Evolutionary conservation across 1,140 invertebrate genomes (phyloP), one percentile per base, ranked within the genome.

Genomic region (Aphelinus atriplicis): DNA sequence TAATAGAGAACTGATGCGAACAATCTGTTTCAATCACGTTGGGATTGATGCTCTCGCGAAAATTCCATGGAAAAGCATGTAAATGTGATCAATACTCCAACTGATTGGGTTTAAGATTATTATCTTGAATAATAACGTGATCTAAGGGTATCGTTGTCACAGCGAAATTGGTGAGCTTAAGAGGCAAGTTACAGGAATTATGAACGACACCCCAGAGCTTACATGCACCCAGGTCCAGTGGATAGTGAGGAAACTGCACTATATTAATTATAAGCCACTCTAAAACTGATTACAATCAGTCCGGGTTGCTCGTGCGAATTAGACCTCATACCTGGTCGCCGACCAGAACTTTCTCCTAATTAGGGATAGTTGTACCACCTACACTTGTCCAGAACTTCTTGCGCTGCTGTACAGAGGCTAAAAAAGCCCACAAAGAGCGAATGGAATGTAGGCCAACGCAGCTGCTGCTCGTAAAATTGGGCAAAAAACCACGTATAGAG

Each of bases 211-310:
- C 9, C 43, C 2, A 26, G 53, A 46, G 53, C 56, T 67, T 46
- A 67, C 67, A 45, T 50, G 9, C 47, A 10, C n/a, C 26, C 26
- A 26, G 26, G 26, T 26, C 26, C 26, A 26, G 26, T 26, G 26
- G 26, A 26, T 26, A 60, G n/a, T n/a, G 2, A 1, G 9, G 42
- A 70, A 62, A 45, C 48, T 70, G 6, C 0, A 46, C 10, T 9
- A 65, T 65, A 72, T 72, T 57, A 72, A 72, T 72, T 64, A 65
- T 56, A 72, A 72, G 57, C 57, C 60, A 2, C 50, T 63, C 26
- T 57, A 45, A 50, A 58, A 66, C 63, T 61, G 53, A 73, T 65
- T 57, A 66, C 46, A 66, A 67, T 73, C 67, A 67, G 48, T 66
- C n/a, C 51, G n/a, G 55, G 65, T 2, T 51, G 62, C 46, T 47